These are phyloP conservation scores for Zaprionus capensis DNA, from an alignment of 1,140 invertebrate species.

Conservation along the genomic window DNA sequence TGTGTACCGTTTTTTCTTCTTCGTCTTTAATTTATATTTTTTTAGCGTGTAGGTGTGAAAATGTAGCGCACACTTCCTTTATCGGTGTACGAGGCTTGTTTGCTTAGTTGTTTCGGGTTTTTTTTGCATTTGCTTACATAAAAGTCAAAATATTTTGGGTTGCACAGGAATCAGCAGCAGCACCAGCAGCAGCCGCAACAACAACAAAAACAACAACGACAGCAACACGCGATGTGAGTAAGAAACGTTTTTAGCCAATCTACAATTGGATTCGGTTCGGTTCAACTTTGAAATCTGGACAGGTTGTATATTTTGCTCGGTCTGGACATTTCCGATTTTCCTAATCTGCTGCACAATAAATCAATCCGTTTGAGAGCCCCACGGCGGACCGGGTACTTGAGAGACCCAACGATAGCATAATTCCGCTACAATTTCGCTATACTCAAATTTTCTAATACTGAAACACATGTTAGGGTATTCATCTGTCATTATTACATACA, in stretches of 20 bases:
- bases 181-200: constrained; percentile 1
- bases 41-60: constrained; percentile 62
- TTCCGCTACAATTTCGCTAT: neutral
- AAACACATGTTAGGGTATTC: neutral
- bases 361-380: constrained; percentile 22
- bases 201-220: neutral
- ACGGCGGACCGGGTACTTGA: constrained; percentile 20
- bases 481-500: neutral
- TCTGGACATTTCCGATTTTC: constrained; percentile 50
- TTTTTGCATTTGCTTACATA: constrained; percentile 51
- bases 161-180: constrained; percentile 4
- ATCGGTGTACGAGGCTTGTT: constrained; percentile 39
- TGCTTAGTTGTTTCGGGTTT: constrained; percentile 30
- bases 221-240: neutral
- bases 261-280: constrained; percentile 19
- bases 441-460: neutral
- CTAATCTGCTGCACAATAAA: constrained; percentile 47
- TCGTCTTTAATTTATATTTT: constrained; percentile 15
- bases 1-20: constrained; percentile 20
- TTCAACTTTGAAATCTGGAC: constrained; percentile 41
- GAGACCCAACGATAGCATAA: neutral
- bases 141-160: constrained; percentile 56
- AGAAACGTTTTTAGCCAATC: constrained; percentile 22
- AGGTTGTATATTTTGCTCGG: constrained; percentile 46
- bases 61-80: constrained; percentile 56